phyloP scores from a whole-genome alignment of 2,888 invertebrate genomes.

The Tachystola acroxantha region DNA sequence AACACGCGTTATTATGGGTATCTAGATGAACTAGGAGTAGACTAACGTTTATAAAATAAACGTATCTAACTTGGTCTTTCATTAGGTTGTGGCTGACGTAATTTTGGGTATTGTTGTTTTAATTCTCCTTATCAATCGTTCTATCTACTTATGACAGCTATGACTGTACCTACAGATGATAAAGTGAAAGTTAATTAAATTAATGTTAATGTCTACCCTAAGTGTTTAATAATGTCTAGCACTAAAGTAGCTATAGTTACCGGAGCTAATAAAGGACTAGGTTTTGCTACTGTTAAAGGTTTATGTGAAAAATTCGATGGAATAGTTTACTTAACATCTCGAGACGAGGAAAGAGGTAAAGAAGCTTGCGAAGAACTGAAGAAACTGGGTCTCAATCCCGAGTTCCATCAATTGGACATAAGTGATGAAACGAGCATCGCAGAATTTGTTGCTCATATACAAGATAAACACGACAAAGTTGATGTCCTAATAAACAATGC shows the following conservation, averaged over 20 bases:
- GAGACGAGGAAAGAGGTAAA: slow-evolving; percentile 76
- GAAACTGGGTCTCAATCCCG: slow-evolving; percentile 59
- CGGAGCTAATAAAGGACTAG: slow-evolving; percentile 86
- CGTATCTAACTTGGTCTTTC: too few relatives aligned
- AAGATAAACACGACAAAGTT: slow-evolving; percentile 77
- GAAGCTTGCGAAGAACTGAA: slow-evolving; percentile 77
- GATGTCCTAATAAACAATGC: slow-evolving; percentile 88
- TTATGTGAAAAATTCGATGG: slow-evolving; percentile 82
- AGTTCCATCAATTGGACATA: slow-evolving; percentile 84
- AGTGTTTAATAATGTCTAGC: slow-evolving; percentile 16
- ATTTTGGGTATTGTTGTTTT: too few relatives aligned
- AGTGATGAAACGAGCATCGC: slow-evolving; percentile 76
- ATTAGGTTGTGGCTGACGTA: too few relatives aligned
- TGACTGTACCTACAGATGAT: too few relatives aligned
- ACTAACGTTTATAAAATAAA: too few relatives aligned
- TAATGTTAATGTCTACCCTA: too few relatives aligned
- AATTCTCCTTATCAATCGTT: too few relatives aligned
- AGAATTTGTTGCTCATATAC: slow-evolving; percentile 72
- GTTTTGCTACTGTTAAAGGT: slow-evolving; percentile 81
- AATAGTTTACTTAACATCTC: slow-evolving; percentile 83
- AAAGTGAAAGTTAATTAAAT: too few relatives aligned
- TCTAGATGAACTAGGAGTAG: too few relatives aligned
- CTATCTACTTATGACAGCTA: too few relatives aligned
- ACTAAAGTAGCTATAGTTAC: slow-evolving; percentile 75
- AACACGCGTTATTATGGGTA: too few relatives aligned